Evolutionary conservation across 2,888 invertebrate genomes (phyloP).

Genomic region (Nemotelus pantherinus): DNA sequence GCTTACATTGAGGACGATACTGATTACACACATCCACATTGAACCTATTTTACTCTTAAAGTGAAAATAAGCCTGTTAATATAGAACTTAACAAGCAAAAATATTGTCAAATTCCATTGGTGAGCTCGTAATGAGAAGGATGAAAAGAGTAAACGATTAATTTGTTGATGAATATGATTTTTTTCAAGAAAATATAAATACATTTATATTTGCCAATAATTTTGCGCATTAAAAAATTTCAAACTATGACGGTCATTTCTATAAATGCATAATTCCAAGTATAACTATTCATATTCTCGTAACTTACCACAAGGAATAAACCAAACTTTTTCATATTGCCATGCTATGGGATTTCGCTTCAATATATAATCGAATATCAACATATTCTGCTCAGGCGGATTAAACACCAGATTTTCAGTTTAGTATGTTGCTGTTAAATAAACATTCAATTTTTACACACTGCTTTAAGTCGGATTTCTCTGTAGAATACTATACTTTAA

Average conservation of each 20-base stretch:
- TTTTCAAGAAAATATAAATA: no score
- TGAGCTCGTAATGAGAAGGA: neutral
- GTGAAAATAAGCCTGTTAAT: neutral
- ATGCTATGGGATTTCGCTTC: neutral
- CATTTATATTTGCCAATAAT: no score
- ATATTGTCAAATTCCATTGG: neutral
- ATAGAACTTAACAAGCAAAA: neutral
- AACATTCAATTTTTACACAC: conserved; percentile 14
- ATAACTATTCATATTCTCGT: no score
- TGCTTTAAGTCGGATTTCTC: conserved; percentile 20
- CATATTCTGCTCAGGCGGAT: neutral
- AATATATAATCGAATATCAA: neutral
- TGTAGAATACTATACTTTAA: conserved; percentile 14
- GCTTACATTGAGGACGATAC: neutral
- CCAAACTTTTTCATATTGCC: no score
- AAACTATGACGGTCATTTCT: no score
- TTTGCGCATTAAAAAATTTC: no score
- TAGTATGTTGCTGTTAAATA: neutral
- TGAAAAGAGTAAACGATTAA: no score
- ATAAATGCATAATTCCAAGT: no score
- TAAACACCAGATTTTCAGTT: neutral
- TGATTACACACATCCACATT: conserved; percentile 2
- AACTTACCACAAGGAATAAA: no score
- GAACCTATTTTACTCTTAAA: conserved; percentile 7
- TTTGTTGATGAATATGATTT: no score